phyloP scores from a whole-genome alignment of 2,888 invertebrate genomes.

The Cryptosula pallasiana region DNA sequence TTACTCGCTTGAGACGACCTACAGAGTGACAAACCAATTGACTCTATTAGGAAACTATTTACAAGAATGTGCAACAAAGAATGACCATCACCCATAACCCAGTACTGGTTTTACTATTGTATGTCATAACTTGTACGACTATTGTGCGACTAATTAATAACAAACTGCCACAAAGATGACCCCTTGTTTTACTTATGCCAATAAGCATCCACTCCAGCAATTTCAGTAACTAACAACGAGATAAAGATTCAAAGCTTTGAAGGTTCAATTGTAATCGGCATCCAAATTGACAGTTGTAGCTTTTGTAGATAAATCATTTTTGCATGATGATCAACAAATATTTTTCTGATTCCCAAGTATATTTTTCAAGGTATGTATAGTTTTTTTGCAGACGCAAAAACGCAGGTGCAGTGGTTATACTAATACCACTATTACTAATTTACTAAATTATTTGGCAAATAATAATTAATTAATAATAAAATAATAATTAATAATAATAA shows the following conservation, averaged over 20 bases:
- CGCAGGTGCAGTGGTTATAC: neutral
- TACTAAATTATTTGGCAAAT: neutral
- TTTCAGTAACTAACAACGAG: neutral
- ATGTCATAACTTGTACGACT: neutral
- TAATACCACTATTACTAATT: neutral
- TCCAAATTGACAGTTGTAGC: no score
- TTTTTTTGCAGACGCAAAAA: neutral
- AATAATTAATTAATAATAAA: neutral
- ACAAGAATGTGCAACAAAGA: no score
- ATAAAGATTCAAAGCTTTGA: neutral
- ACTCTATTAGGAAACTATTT: no score
- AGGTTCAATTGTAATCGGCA: no score
- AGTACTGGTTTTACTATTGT: no score
- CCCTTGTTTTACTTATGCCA: neutral
- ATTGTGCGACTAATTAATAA: neutral
- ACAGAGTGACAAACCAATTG: no score
- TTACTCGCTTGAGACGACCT: no score
- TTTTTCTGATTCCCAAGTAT: no score
- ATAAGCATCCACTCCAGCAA: neutral
- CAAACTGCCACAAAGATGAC: neutral
- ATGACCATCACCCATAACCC: no score
- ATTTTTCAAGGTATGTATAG: neutral
- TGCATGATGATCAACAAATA: no score
- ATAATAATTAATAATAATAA: no score
- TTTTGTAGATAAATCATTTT: no score